phyloP scores from a whole-genome alignment of 2,113 vertebrate genomes.

The Saguinus midas region DNA sequence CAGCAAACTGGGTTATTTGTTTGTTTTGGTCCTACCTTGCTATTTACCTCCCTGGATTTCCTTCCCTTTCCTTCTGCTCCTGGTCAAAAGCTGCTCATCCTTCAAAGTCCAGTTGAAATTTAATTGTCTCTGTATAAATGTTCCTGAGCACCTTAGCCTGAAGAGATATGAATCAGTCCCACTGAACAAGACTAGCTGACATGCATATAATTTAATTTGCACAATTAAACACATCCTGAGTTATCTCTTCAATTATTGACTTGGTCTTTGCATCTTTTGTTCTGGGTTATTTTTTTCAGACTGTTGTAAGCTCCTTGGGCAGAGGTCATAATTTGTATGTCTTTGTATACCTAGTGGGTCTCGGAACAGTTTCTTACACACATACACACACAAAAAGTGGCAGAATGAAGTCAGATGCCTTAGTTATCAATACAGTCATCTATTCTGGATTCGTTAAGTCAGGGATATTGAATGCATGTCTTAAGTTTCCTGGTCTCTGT shows the following conservation, averaged over 20 bases:
- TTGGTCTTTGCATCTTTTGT: neutral
- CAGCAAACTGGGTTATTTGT: rapidly evolving
- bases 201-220: neutral
- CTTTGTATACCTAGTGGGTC: neutral
- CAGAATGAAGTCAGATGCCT: neutral
- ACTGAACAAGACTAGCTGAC: neutral
- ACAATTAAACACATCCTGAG: neutral
- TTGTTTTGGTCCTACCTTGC: neutral
- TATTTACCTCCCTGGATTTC: neutral
- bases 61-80: neutral
- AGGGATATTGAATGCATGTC: too few relatives aligned
- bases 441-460: neutral
- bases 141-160: neutral
- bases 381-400: neutral
- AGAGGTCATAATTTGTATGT: neutral
- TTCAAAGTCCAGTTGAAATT: neutral
- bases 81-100: neutral
- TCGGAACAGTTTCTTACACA: neutral
- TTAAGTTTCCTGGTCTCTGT: neutral
- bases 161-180: neutral
- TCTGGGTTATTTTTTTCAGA: neutral
- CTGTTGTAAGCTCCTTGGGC: neutral
- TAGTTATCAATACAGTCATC: neutral
- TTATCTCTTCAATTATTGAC: neutral
- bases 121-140: neutral